phyloP scores from a whole-genome alignment of 1,140 invertebrate genomes.

The Anastrepha ludens region DNA sequence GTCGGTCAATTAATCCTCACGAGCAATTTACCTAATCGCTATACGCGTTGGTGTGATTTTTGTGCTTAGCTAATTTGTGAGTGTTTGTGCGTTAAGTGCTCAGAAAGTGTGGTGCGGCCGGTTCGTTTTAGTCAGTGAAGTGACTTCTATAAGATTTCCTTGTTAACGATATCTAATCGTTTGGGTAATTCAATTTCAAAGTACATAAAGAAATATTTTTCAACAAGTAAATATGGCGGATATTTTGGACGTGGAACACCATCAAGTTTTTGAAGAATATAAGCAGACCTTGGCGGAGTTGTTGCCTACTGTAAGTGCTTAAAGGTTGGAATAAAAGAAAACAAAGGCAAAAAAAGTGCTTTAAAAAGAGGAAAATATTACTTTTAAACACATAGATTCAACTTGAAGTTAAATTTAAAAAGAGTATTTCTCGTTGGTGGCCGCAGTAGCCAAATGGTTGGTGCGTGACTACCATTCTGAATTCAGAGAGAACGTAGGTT shows the following conservation, averaged over 20 bases:
- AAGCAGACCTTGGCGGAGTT: slow-evolving; percentile 68
- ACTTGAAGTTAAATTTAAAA: too few species aligned
- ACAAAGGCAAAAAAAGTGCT: not conserved
- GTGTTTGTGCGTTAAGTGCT: not conserved
- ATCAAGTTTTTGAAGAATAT: slow-evolving; percentile 67
- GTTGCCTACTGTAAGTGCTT: slow-evolving; percentile 65
- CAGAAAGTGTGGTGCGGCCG: not conserved
- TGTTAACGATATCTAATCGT: slow-evolving; percentile 3
- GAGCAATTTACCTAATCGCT: not conserved
- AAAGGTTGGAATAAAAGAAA: not conserved
- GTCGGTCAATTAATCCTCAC: not conserved
- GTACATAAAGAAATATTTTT: slow-evolving; percentile 45
- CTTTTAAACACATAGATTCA: too few species aligned
- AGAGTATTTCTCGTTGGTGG: too few species aligned
- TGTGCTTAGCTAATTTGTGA: not conserved
- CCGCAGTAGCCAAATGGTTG: too few species aligned
- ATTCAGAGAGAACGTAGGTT: too few species aligned
- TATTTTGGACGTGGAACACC: slow-evolving; percentile 68
- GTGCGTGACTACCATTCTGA: too few species aligned
- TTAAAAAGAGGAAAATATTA: too few species aligned
- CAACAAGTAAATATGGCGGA: slow-evolving; percentile 66
- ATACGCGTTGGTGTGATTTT: not conserved
- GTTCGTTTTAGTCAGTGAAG: not conserved
- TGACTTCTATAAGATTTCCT: slow-evolving; percentile 23
- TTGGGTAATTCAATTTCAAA: not conserved